Conservation (phyloP, 1,140 invertebrate species). For the Saccostrea glomerata region DNA sequence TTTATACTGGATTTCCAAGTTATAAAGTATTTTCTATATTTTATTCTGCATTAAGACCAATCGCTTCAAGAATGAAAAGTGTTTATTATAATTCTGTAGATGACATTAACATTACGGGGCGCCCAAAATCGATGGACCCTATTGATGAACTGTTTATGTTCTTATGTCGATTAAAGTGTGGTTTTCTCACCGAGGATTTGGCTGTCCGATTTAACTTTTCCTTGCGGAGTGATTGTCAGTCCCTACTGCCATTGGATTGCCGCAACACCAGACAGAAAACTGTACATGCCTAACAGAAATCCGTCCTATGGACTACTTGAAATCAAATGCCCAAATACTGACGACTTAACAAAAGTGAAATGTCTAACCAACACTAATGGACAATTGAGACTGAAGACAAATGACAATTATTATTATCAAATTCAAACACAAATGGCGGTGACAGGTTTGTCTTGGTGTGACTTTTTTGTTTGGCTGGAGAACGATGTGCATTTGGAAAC, state of each 20-base stretch:
- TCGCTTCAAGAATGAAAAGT: background rate
- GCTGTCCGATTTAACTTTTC: conserved; percentile 52
- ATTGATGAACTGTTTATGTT: conserved; percentile 55
- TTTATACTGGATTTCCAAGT: background rate
- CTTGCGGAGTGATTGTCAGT: too few species aligned
- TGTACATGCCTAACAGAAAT: too few species aligned
- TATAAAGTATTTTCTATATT: background rate
- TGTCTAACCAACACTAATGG: background rate
- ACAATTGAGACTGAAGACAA: background rate
- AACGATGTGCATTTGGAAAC: conserved; percentile 26
- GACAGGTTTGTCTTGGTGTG: background rate
- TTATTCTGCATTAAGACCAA: background rate
- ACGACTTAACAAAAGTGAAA: too few species aligned
- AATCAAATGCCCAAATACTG: too few species aligned
- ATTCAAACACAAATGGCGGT: background rate
- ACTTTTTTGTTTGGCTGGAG: background rate
- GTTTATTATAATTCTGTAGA: background rate
- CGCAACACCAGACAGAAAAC: too few species aligned
- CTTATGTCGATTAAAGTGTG: conserved; percentile 52
- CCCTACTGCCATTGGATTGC: too few species aligned
- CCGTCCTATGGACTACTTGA: too few species aligned
- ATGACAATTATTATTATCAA: background rate
- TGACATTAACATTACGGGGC: conserved; percentile 9
- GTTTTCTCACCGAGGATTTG: conserved; percentile 55
- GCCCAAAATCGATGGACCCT: conserved; percentile 37